Conservation (phyloP, 2,888 invertebrate genomes). For the Drosophila subquinaria region DNA sequence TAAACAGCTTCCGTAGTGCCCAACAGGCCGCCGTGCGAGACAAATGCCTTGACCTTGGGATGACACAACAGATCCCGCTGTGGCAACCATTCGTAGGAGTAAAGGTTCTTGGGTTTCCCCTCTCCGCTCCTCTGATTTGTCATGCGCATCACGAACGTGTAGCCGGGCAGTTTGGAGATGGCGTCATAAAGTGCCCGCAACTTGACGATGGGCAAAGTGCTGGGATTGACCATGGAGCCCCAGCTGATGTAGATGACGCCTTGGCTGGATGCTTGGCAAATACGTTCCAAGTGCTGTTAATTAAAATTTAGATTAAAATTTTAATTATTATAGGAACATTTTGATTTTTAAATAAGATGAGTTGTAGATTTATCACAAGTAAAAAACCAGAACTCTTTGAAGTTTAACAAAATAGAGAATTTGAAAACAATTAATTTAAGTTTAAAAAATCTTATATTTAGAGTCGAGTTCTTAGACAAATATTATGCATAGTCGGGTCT, state of each 20-base stretch:
- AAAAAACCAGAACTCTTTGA: too few species aligned
- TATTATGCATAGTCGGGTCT: too few species aligned
- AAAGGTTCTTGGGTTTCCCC: constrained; percentile 87
- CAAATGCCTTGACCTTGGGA: constrained; percentile 88
- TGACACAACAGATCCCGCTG: constrained; percentile 90
- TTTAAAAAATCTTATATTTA: too few species aligned
- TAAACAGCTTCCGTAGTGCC: constrained; percentile 89
- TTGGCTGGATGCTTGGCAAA: constrained; percentile 40
- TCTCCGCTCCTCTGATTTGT: constrained; percentile 87
- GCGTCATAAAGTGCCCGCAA: constrained; percentile 86
- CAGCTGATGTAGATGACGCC: constrained; percentile 90
- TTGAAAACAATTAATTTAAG: too few species aligned
- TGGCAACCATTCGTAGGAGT: constrained; percentile 89
- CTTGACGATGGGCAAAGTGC: constrained; percentile 87
- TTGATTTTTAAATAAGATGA: too few species aligned
- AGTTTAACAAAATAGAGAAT: too few species aligned
- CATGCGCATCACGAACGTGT: constrained; percentile 89
- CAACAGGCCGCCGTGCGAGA: constrained; percentile 90
- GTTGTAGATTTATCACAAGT: too few species aligned
- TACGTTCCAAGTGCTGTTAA: constrained; percentile 36
- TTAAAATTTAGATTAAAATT: too few species aligned
- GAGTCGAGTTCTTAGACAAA: too few species aligned
- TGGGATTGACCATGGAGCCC: constrained; percentile 89
- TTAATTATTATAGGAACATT: too few species aligned
- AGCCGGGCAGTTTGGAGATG: constrained; percentile 86